These are phyloP conservation scores for Colistium nudipinnis DNA, from an alignment of 2,113 vertebrate species.

Conservation along the genomic window DNA sequence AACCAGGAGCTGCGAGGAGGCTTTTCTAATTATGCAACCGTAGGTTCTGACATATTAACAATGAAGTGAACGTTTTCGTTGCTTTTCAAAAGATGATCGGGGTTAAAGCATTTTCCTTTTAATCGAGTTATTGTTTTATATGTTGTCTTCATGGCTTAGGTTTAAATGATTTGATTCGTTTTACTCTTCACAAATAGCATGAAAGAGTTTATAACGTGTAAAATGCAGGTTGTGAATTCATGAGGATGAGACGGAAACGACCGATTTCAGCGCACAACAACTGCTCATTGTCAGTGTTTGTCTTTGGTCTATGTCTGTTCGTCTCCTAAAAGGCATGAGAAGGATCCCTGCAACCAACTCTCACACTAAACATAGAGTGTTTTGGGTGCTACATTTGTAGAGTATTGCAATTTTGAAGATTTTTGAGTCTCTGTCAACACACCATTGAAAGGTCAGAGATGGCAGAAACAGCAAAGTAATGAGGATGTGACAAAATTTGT, in stretches of 20 bases:
- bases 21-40: conserved; percentile 80
- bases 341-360: conserved; percentile 51
- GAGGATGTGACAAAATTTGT: conserved; percentile 56
- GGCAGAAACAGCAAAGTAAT: conserved; percentile 33
- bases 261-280: conserved; percentile 31
- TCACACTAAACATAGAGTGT: conserved; percentile 56
- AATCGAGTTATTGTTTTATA: background rate
- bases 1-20: conserved; percentile 71
- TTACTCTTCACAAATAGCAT: background rate
- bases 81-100: conserved; percentile 23
- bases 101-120: background rate
- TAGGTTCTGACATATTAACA: conserved; percentile 75
- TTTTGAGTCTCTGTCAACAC: conserved; percentile 60
- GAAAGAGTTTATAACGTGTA: background rate
- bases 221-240: conserved; percentile 3
- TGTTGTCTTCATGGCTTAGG: background rate
- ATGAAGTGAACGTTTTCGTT: conserved; percentile 56
- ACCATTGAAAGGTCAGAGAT: conserved; percentile 52
- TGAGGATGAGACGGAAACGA: conserved; percentile 12
- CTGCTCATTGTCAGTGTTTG: conserved; percentile 41
- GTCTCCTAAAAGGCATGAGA: conserved; percentile 35
- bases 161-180: background rate
- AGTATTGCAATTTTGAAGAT: conserved; percentile 67
- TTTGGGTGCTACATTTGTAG: conserved; percentile 41
- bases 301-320: conserved; percentile 39